phyloP scores from a whole-genome alignment of 2,888 invertebrate species.

The Caradrina clavipalpis region DNA sequence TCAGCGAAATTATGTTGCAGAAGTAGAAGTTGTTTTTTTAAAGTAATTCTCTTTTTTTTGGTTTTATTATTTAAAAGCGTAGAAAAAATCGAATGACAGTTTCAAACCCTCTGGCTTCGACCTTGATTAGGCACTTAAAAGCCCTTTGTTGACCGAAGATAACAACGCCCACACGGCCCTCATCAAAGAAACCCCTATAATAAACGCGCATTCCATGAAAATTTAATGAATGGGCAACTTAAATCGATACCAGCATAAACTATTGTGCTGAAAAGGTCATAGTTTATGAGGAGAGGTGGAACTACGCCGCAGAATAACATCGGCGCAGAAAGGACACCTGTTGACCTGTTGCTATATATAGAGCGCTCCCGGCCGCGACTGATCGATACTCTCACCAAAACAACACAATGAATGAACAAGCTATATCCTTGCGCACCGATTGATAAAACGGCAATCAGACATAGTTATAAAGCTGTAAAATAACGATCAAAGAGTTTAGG shows the following conservation, averaged over 20 bases:
- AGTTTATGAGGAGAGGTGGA: constrained; percentile 68
- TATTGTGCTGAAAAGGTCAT: constrained; percentile 73
- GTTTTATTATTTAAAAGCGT: not conserved
- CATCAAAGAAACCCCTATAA: constrained; percentile 5
- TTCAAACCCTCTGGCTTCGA: not conserved
- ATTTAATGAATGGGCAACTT: constrained; percentile 23
- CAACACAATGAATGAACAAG: constrained; percentile 60
- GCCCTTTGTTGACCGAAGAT: constrained; percentile 34
- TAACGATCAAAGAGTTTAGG: constrained; percentile 21
- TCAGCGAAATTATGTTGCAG: too few species aligned
- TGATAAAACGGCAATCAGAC: constrained; percentile 28
- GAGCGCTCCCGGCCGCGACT: constrained; percentile 76
- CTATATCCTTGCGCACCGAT: constrained; percentile 29
- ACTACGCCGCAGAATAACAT: constrained; percentile 77
- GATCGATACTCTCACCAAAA: constrained; percentile 81
- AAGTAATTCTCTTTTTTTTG: not conserved
- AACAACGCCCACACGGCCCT: constrained; percentile 46
- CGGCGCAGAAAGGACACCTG: constrained; percentile 75
- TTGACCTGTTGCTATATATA: constrained; percentile 89
- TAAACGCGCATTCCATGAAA: constrained; percentile 6
- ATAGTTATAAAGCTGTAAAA: constrained; percentile 17
- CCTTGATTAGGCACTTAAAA: constrained; percentile 14
- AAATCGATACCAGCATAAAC: constrained; percentile 45
- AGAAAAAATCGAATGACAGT: not conserved
- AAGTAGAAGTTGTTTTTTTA: too few species aligned